Evolutionary conservation across 37 sponge, comb jelly and placozoan genomes (phyloP).

Genomic region (Chondrosia reniformis): DNA sequence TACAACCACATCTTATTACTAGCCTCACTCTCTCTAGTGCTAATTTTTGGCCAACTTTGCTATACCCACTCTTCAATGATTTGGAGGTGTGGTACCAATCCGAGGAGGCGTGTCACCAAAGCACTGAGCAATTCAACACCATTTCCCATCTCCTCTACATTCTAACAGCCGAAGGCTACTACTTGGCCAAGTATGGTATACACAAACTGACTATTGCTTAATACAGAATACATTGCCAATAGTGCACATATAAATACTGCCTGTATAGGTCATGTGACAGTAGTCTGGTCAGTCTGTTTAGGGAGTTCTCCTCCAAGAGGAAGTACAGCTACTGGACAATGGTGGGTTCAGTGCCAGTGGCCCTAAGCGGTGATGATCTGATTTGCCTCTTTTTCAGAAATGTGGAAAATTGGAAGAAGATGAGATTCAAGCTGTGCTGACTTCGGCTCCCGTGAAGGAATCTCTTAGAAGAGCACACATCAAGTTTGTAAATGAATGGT

Average conservation of each 20-base stretch:
- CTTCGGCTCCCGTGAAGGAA: not conserved
- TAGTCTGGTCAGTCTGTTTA: too few relatives aligned
- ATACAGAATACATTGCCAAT: too few relatives aligned
- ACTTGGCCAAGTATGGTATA: slow-evolving; percentile 2
- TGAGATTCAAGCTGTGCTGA: too few relatives aligned
- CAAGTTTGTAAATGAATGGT: not conserved
- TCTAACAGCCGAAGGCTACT: not conserved
- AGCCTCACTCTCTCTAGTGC: not conserved
- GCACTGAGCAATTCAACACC: not conserved
- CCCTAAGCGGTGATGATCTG: too few relatives aligned
- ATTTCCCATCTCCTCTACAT: not conserved
- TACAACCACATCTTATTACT: not conserved
- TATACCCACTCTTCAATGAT: not conserved
- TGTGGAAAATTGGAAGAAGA: too few relatives aligned
- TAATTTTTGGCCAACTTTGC: not conserved
- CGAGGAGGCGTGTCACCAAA: not conserved
- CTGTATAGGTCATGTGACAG: too few relatives aligned
- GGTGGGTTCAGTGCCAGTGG: too few relatives aligned
- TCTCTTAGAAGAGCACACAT: not conserved
- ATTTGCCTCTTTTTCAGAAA: too few relatives aligned
- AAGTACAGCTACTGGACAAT: too few relatives aligned
- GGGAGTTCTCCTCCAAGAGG: too few relatives aligned
- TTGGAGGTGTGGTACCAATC: slow-evolving; percentile 20
- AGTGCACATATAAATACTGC: too few relatives aligned
- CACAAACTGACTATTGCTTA: too few relatives aligned